These are phyloP conservation scores for Agrypnia vestita DNA, from an alignment of 1,140 invertebrate genomes.

Conservation along the genomic window DNA sequence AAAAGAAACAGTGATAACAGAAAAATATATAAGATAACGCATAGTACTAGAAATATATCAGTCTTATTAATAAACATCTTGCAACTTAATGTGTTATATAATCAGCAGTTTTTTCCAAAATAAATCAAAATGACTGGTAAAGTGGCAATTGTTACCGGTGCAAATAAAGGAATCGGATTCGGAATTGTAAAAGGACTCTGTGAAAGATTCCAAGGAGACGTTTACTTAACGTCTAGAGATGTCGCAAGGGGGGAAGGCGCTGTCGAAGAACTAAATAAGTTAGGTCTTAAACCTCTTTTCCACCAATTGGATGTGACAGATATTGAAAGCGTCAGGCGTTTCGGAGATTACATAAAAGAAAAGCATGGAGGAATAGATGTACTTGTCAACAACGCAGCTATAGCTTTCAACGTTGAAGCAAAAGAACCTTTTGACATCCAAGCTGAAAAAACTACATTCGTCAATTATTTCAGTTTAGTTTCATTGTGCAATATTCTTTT, in stretches of 20 bases:
- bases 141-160: constrained; percentile 77
- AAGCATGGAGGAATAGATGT: constrained; percentile 85
- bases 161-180: constrained; percentile 85
- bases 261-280: constrained; percentile 72
- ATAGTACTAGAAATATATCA: too few species aligned
- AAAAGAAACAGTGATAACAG: too few species aligned
- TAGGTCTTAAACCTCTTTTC: constrained; percentile 74
- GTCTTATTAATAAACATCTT: too few species aligned
- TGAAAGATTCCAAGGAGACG: constrained; percentile 76
- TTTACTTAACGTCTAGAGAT: constrained; percentile 79
- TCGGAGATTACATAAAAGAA: constrained; percentile 76
- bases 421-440: constrained; percentile 79
- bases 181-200: constrained; percentile 80
- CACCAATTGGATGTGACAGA: constrained; percentile 81
- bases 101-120: not conserved
- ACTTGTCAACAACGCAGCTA: constrained; percentile 89
- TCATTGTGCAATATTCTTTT: constrained; percentile 79
- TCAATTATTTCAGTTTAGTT: constrained; percentile 81
- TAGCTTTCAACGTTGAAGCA: constrained; percentile 79
- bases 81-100: too few species aligned
- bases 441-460: constrained; percentile 79
- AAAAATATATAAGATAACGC: too few species aligned
- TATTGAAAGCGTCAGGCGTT: constrained; percentile 73
- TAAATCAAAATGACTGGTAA: constrained; percentile 48
- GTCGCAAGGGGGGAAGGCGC: constrained; percentile 73